These are phyloP conservation scores for Ataeniobius toweri DNA, from an alignment of 2,797 vertebrate species.

Conservation along the genomic window DNA sequence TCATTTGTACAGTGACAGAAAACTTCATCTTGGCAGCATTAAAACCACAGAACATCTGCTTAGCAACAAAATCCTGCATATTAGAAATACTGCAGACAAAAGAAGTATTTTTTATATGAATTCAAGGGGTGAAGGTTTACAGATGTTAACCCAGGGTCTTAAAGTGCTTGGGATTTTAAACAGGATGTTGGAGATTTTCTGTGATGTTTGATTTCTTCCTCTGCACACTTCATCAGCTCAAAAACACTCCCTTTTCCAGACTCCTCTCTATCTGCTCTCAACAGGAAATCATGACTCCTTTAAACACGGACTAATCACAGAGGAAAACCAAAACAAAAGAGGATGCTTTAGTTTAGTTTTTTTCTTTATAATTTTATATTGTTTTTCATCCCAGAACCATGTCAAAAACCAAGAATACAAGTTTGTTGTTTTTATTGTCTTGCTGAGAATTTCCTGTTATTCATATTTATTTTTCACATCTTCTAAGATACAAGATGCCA, in stretches of 20 bases:
- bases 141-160: background rate
- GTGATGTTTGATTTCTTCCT: slow-evolving; percentile 67
- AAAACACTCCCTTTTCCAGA: slow-evolving; percentile 53
- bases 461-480: background rate
- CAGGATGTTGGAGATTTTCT: slow-evolving; percentile 59
- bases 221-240: slow-evolving; percentile 59
- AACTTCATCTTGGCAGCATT: slow-evolving; percentile 40
- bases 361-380: background rate
- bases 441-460: background rate
- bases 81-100: slow-evolving; percentile 29
- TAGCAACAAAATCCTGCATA: slow-evolving; percentile 10
- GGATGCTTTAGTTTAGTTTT: slow-evolving; percentile 37
- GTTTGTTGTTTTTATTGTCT: background rate
- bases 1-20: slow-evolving; percentile 70
- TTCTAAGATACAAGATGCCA: background rate
- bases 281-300: slow-evolving; percentile 82
- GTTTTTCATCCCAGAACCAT: background rate
- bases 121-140: background rate
- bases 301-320: slow-evolving; percentile 71
- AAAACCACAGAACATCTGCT: slow-evolving; percentile 20
- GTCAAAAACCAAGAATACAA: background rate
- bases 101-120: background rate
- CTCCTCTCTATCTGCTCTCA: slow-evolving; percentile 59
- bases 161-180: slow-evolving; percentile 28
- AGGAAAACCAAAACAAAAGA: slow-evolving; percentile 60